Conservation (phyloP, 1,140 invertebrate species). For the Achatina immaculata region DNA sequence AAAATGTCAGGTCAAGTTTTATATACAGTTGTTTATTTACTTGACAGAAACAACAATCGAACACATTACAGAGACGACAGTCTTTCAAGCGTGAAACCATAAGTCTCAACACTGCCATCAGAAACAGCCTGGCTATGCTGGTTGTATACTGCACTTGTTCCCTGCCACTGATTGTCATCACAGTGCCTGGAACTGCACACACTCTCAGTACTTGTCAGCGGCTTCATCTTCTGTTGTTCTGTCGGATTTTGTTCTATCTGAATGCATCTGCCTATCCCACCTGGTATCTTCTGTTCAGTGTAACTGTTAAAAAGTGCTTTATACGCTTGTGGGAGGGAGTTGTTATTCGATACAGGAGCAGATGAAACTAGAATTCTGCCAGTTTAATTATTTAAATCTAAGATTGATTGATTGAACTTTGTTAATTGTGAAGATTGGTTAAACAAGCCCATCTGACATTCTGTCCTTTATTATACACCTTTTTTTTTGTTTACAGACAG, state of each 20-base stretch:
- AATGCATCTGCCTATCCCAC: constrained; percentile 58
- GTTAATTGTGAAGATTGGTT: no score
- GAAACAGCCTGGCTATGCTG: constrained; percentile 60
- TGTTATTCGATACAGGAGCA: constrained; percentile 19
- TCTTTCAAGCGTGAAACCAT: constrained; percentile 10
- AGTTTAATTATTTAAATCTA: no score
- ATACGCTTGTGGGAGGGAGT: constrained; percentile 48
- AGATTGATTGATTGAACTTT: no score
- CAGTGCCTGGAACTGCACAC: constrained; percentile 47
- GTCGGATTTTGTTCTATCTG: constrained; percentile 53
- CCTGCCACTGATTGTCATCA: constrained; percentile 51
- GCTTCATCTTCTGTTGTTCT: constrained; percentile 44
- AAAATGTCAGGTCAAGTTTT: no score
- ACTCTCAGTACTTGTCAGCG: constrained; percentile 27
- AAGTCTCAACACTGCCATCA: constrained; percentile 53
- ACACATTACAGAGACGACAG: background rate
- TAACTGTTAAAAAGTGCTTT: constrained; percentile 57
- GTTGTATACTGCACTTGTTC: constrained; percentile 51
- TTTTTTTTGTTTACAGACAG: no score
- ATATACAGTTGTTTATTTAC: no score
- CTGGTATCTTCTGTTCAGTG: constrained; percentile 63
- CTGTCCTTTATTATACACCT: no score
- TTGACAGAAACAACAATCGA: background rate
- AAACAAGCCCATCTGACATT: no score
- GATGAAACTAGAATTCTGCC: no score